Evolutionary conservation across 2,113 vertebrate genomes (phyloP).

Genomic region (Chauna torquata): DNA sequence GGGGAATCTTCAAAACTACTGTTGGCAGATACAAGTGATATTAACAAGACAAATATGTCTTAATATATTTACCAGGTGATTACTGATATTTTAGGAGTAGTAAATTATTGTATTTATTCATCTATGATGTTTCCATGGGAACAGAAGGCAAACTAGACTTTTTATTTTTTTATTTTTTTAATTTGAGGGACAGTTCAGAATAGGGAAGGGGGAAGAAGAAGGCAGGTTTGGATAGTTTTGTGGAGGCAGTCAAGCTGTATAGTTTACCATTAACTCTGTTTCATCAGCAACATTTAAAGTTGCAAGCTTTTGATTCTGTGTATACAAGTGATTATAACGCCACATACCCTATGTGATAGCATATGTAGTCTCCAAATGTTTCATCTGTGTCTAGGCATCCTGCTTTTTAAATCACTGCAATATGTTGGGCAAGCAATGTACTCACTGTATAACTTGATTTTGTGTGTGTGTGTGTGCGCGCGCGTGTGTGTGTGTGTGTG

Average conservation of each 20-base stretch:
- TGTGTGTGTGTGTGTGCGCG: slow-evolving; percentile 9
- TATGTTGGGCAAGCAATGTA: slow-evolving; percentile 39
- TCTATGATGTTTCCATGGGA: not conserved
- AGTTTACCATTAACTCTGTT: slow-evolving; percentile 11
- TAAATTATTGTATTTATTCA: slow-evolving; percentile 50
- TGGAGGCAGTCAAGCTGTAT: not conserved
- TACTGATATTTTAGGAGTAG: slow-evolving; percentile 49
- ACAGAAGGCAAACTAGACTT: slow-evolving; percentile 13
- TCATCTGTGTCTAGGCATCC: slow-evolving; percentile 34
- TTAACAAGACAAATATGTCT: slow-evolving; percentile 61
- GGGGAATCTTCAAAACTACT: slow-evolving; percentile 23
- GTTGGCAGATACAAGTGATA: slow-evolving; percentile 50
- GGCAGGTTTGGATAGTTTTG: not conserved
- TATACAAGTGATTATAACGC: slow-evolving; percentile 12
- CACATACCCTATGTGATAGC: slow-evolving; percentile 1
- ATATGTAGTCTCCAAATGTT: slow-evolving; percentile 64
- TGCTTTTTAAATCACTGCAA: slow-evolving; percentile 57
- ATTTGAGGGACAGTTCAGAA: not conserved
- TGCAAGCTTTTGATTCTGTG: slow-evolving; percentile 4
- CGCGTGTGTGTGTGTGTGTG: slow-evolving; percentile 9
- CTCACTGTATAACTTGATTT: not conserved
- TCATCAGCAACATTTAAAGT: slow-evolving; percentile 37
- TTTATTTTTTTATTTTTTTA: not conserved
- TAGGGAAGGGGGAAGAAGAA: not conserved
- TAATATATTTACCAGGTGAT: slow-evolving; percentile 47